Evolutionary conservation across 2,888 invertebrate genomes (phyloP).

Genomic region (Epistrophe grossulariae): DNA sequence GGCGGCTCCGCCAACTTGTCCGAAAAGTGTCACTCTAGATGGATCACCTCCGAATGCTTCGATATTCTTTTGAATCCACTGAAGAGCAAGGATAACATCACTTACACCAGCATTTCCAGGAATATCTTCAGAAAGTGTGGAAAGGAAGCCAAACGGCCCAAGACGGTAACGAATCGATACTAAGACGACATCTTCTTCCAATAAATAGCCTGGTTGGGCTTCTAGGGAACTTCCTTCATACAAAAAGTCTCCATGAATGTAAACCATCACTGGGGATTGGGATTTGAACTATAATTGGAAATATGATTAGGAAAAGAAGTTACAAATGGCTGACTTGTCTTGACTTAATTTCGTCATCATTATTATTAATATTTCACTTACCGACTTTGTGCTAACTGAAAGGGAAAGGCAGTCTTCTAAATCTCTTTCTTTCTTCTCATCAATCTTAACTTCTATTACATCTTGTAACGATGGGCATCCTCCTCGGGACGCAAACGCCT

Average conservation of each 20-base stretch:
- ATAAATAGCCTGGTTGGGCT: slow-evolving; percentile 82
- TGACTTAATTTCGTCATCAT: too few species aligned
- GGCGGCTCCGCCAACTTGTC: slow-evolving; percentile 85
- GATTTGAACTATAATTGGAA: slow-evolving; percentile 77
- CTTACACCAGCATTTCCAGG: slow-evolving; percentile 85
- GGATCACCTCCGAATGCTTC: slow-evolving; percentile 85
- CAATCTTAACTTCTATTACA: slow-evolving; percentile 76
- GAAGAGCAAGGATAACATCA: slow-evolving; percentile 84
- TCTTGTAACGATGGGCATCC: slow-evolving; percentile 82
- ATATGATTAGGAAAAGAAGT: neutral
- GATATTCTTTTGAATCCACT: slow-evolving; percentile 85
- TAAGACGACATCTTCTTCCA: slow-evolving; percentile 84
- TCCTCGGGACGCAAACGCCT: slow-evolving; percentile 78
- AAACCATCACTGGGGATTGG: slow-evolving; percentile 83
- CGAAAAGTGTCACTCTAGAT: slow-evolving; percentile 84
- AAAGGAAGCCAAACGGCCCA: slow-evolving; percentile 85
- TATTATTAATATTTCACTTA: slow-evolving; percentile 67
- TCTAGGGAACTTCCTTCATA: slow-evolving; percentile 81
- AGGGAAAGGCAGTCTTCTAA: slow-evolving; percentile 82
- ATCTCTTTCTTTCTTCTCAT: slow-evolving; percentile 78
- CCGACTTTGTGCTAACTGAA: slow-evolving; percentile 81
- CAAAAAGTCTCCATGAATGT: slow-evolving; percentile 84
- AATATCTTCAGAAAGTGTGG: slow-evolving; percentile 84
- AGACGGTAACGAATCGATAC: slow-evolving; percentile 85
- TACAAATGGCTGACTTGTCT: too few species aligned